Base-by-base conservation (phyloP, 2,797 vertebrate species). In the Adrianichthys oophorus region DNA sequence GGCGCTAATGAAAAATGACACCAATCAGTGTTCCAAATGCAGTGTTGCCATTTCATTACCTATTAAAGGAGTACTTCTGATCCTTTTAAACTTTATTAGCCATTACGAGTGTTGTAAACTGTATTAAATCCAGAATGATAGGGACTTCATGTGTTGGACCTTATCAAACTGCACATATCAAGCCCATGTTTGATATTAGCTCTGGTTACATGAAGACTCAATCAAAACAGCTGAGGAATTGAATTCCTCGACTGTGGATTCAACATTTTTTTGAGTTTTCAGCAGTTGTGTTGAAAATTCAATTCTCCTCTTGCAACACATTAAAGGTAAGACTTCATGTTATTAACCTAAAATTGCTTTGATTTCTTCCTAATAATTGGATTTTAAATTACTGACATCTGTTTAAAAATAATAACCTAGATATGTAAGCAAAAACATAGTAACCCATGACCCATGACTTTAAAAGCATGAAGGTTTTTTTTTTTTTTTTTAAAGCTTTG, bases 401-500 rank as follows among this genome's bases (percentile, higher is more conserved):
- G 8, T 13, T 19, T 21, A 15, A 24, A 24, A 14, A 49, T 49
- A 6, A 16, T 13, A 41, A 8, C 7, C 2, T 46, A 1, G 21
- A 17, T 45, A 16, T 46, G 44, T 19, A 18, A 43, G 47, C 26
- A 19, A 7, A 1, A 26, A 14, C 37, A 17, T 21, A 32, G 19
- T 29, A 23, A 43, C 23, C 16, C 17, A 29, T 29, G 41, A 43
- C 23, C 16, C 17, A 29, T 29, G 41, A 53, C 56, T 57, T 23
- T 46, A 5, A 46, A 71, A 24, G 56, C 72, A 19, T 4, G 12
- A 51, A 72, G 44, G 5, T 64, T 42, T 74, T 79, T 72, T 70
- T 52, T 45, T 62, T 84, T 81, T 79, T 62, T 52, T 80, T 84
- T 68, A 75, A 47, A 44, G 79, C 83, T 80, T 83, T 60, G 59